A percentile compares a stretch with the other conserved stretches of the same genome.
phyloP scores from a whole-genome alignment of 2,797 vertebrate genomes.

The Sebastes flavidus region DNA sequence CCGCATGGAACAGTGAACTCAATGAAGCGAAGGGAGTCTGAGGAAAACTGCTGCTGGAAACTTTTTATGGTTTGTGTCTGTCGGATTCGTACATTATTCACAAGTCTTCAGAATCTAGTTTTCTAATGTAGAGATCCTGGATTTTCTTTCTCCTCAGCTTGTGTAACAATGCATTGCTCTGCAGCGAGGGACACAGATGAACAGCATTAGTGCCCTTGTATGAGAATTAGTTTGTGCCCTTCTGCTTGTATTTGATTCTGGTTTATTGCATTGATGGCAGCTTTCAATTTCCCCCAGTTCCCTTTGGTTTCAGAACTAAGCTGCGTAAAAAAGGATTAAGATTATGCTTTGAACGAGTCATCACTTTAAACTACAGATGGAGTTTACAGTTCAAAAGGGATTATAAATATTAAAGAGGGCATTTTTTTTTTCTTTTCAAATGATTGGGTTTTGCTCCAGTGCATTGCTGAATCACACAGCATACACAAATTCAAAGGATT shows the following conservation, averaged over 20 bases:
- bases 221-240: conserved; percentile 64
- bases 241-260: conserved; percentile 69
- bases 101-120: background rate
- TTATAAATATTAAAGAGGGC: conserved; percentile 84
- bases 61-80: background rate
- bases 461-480: conserved; percentile 68
- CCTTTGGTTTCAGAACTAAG: conserved; percentile 78
- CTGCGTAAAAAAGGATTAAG: conserved; percentile 82
- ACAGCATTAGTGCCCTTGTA: conserved; percentile 64
- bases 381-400: conserved; percentile 84
- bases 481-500: conserved; percentile 77
- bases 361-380: conserved; percentile 85
- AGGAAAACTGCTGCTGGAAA: background rate
- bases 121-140: background rate
- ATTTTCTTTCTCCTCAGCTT: background rate
- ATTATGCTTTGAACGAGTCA: conserved; percentile 82
- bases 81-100: conserved; percentile 14
- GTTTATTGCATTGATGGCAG: conserved; percentile 78
- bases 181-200: conserved; percentile 50
- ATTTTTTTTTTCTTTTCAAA: conserved; percentile 70
- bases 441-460: conserved; percentile 77
- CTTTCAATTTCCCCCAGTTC: conserved; percentile 75
- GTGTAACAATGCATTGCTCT: conserved; percentile 32
- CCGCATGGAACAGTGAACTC: background rate
- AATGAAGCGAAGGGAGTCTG: background rate